Percentiles rank a stretch among this genome's conserved stretches.
These are phyloP conservation scores for Psylliodes chrysocephalus DNA, from an alignment of 2,888 invertebrate genomes.

Conservation along the genomic window DNA sequence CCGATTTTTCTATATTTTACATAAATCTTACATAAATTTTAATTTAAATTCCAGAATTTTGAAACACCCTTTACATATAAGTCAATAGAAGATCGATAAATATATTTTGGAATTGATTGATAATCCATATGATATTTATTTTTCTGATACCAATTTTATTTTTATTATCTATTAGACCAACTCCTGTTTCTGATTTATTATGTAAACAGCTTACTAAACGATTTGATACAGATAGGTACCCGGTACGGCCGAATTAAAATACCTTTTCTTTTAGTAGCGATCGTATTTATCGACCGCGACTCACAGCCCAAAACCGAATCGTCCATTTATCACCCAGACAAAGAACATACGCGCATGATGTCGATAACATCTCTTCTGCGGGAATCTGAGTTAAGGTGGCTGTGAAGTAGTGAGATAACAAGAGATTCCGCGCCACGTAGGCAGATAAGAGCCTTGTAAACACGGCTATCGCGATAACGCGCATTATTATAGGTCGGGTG, in stretches of 20 bases:
- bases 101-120: no score
- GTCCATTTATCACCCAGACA: conserved; percentile 37
- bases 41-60: no score
- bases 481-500: conserved; percentile 40
- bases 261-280: conserved; percentile 1
- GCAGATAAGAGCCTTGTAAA: conserved; percentile 54
- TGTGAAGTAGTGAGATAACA: conserved; percentile 46
- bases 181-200: no score
- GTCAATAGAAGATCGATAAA: no score
- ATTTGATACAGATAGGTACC: no score
- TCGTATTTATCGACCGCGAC: conserved; percentile 1
- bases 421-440: conserved; percentile 47
- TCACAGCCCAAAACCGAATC: conserved; percentile 12
- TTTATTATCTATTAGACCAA: no score
- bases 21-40: no score
- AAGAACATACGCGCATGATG: conserved; percentile 35
- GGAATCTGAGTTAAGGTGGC: conserved; percentile 33
- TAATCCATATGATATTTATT: no score
- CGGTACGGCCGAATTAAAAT: background rate
- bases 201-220: no score
- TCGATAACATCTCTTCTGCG: conserved; percentile 36
- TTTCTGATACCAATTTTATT: no score
- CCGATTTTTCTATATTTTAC: no score
- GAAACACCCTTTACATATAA: no score
- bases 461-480: conserved; percentile 50